A percentile compares a stretch with the other conserved stretches of the same genome.
phyloP scores from a whole-genome alignment of 2,888 invertebrate species.

The Drepana falcataria region DNA sequence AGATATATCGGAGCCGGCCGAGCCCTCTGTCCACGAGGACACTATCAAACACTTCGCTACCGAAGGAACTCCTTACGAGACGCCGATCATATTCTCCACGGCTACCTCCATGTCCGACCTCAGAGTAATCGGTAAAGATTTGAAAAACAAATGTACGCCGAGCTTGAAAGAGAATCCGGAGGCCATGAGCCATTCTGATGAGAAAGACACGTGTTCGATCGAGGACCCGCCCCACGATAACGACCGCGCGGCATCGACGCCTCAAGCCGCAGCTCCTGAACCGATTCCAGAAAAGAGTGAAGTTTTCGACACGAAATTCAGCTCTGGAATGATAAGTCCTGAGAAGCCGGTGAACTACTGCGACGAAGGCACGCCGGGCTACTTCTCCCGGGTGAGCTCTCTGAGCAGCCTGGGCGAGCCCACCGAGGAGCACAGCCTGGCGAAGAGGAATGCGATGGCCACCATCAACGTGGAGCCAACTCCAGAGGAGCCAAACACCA shows the following conservation, averaged over 20 bases:
- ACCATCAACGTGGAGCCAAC: conserved; percentile 59
- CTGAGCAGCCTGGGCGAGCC: conserved; percentile 79
- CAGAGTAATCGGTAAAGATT: conserved; percentile 74
- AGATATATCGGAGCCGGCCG: conserved; percentile 69
- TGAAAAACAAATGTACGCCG: conserved; percentile 44
- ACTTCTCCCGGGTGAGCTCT: conserved; percentile 84
- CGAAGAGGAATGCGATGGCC: conserved; percentile 68
- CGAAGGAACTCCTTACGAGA: conserved; percentile 92
- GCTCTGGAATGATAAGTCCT: conserved; percentile 85
- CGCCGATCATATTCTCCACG: conserved; percentile 89
- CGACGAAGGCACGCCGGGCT: conserved; percentile 91
- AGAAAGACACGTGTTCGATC: conserved; percentile 70
- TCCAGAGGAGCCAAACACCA: conserved; percentile 45
- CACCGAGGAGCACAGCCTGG: conserved; percentile 62
- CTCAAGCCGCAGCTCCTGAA: conserved; percentile 38
- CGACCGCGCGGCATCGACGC: conserved; percentile 56
- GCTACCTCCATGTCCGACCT: conserved; percentile 94
- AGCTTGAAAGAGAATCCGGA: conserved; percentile 63
- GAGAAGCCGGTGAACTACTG: conserved; percentile 91
- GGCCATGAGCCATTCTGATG: conserved; percentile 71
- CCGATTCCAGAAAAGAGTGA: conserved; percentile 47
- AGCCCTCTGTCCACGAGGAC: conserved; percentile 83
- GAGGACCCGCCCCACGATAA: conserved; percentile 71
- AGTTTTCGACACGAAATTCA: conserved; percentile 73
- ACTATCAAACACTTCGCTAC: conserved; percentile 94